phyloP scores from a whole-genome alignment of 2,797 vertebrate species.

The Cossypha heuglini region DNA sequence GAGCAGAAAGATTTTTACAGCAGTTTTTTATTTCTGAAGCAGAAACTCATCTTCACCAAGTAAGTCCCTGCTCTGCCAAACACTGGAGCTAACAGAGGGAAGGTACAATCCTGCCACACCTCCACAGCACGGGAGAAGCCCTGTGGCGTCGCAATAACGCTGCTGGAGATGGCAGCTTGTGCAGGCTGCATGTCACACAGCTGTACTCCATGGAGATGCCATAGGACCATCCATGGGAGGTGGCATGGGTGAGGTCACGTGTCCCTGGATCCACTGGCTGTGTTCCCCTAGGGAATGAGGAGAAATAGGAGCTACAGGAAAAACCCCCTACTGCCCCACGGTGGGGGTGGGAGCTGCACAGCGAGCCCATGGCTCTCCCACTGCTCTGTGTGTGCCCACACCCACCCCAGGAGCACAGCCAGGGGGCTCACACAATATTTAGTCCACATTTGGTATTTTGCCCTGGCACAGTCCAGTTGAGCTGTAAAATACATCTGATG shows the following conservation, averaged over 20 bases:
- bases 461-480: neutral
- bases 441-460: neutral
- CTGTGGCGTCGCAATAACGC: fast-evolving
- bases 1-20: neutral
- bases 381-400: neutral
- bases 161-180: constrained; percentile 12
- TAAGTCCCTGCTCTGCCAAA: neutral
- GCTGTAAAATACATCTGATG: neutral
- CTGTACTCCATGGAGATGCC: constrained; percentile 14
- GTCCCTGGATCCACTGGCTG: constrained; percentile 46
- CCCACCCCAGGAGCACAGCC: neutral
- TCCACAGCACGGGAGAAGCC: neutral
- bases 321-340: fast-evolving
- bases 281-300: constrained; percentile 35
- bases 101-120: neutral
- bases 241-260: constrained; percentile 1
- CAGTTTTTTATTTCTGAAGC: neutral
- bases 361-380: neutral
- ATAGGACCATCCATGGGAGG: constrained; percentile 9
- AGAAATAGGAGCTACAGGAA: constrained; percentile 38
- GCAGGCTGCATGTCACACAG: constrained; percentile 12
- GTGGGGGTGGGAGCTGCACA: neutral
- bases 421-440: neutral
- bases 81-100: neutral
- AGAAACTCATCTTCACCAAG: neutral